phyloP scores from a whole-genome alignment of 1,140 invertebrate species.

The Nasonia vitripennis region DNA sequence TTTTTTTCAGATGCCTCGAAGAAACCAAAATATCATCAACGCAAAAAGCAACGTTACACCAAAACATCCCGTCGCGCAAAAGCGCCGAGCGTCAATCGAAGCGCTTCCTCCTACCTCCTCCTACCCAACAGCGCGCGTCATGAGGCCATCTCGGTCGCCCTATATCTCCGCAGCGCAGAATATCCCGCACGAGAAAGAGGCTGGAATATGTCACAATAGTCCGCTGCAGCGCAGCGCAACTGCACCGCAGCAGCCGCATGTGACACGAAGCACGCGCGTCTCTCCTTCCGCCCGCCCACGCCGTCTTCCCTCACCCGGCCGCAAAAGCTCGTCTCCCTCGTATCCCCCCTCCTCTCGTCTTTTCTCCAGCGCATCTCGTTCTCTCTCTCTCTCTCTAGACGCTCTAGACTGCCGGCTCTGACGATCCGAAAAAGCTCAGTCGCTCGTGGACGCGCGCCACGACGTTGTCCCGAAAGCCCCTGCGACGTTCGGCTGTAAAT shows the following conservation, averaged over 20 bases:
- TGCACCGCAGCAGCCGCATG: too few relatives aligned
- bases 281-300: slow-evolving; percentile 38
- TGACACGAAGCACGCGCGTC: neutral
- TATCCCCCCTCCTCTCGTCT: neutral
- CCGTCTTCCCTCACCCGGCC: neutral
- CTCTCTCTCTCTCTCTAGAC: neutral
- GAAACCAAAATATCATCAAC: too few relatives aligned
- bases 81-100: too few relatives aligned
- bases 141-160: too few relatives aligned
- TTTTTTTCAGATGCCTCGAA: too few relatives aligned
- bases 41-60: too few relatives aligned
- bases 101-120: too few relatives aligned
- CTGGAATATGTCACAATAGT: neutral
- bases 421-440: slow-evolving; percentile 16
- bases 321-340: neutral
- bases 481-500: neutral
- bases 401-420: neutral
- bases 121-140: too few relatives aligned
- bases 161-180: too few relatives aligned
- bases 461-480: neutral
- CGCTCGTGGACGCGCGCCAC: neutral
- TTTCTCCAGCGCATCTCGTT: neutral
- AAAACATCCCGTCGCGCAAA: too few relatives aligned
- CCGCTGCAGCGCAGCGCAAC: too few relatives aligned
- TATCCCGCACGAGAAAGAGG: neutral